These are phyloP conservation scores for Amitus sp. DNA, from an alignment of 2,888 invertebrate genomes.

Conservation along the genomic window DNA sequence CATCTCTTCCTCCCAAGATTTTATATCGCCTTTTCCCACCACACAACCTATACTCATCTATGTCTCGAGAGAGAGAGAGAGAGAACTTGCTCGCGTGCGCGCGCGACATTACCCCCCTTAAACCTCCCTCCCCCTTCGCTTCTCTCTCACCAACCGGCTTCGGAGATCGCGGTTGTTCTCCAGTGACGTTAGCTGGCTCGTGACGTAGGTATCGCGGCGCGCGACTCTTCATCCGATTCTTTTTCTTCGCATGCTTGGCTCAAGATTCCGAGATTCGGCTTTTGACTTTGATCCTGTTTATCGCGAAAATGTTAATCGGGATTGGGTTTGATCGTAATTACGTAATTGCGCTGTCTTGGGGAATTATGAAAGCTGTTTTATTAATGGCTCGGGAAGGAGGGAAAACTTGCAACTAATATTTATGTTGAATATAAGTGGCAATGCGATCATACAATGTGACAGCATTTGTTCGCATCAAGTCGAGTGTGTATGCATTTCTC, in stretches of 20 bases:
- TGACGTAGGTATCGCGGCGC: conserved; percentile 34
- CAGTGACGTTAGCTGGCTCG: conserved; percentile 48
- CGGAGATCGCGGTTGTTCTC: conserved; percentile 42
- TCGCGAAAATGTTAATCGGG: background rate
- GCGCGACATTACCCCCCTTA: too few species aligned
- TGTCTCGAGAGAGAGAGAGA: too few species aligned
- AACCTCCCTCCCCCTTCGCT: conserved; percentile 19
- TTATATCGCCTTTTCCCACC: too few species aligned
- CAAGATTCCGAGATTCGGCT: conserved; percentile 5
- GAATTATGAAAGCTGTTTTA: conserved; percentile 3
- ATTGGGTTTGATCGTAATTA: background rate
- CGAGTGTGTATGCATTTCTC: conserved; percentile 18
- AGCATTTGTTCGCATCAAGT: conserved; percentile 20
- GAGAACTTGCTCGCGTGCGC: too few species aligned
- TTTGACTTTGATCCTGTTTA: conserved; percentile 1
- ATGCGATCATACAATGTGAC: conserved; percentile 32
- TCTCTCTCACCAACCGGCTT: conserved; percentile 18
- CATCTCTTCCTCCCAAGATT: too few species aligned
- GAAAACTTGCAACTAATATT: conserved; percentile 4
- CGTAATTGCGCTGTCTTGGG: background rate
- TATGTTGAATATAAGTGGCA: conserved; percentile 11
- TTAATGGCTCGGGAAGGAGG: background rate
- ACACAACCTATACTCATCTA: too few species aligned
- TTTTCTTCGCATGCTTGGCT: conserved; percentile 29
- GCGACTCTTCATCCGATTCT: conserved; percentile 22